A percentile compares a stretch with the other conserved stretches of the same genome.
Conservation (phyloP, 2,797 vertebrate species). For the Periophthalmus magnuspinnatus region DNA sequence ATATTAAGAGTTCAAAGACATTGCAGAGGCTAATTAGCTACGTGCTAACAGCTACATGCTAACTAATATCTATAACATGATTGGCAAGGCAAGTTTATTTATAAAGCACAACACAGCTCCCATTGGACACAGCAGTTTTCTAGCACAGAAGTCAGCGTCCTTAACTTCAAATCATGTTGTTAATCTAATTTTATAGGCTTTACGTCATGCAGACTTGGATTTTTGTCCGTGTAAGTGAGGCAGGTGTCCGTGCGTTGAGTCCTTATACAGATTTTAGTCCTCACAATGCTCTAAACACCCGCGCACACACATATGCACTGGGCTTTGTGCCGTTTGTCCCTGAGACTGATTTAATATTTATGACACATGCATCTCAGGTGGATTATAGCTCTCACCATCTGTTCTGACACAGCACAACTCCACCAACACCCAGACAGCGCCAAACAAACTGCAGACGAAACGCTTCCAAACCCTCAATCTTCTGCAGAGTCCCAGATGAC, state of each 20-base stretch:
- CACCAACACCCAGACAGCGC: constrained; percentile 23
- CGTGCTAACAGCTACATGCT: no score
- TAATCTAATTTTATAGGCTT: background rate
- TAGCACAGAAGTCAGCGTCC: no score
- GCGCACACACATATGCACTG: constrained; percentile 16
- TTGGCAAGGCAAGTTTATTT: no score
- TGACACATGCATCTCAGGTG: constrained; percentile 28
- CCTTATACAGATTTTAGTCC: constrained; percentile 19
- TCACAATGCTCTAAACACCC: background rate
- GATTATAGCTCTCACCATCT: constrained; percentile 36
- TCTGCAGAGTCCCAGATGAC: constrained; percentile 9
- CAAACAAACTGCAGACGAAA: constrained; percentile 13
- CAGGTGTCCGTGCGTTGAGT: constrained; percentile 2
- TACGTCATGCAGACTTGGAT: background rate
- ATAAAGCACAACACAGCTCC: no score
- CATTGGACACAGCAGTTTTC: no score
- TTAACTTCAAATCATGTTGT: no score
- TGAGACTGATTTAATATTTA: constrained; percentile 38
- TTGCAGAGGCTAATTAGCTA: no score
- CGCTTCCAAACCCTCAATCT: background rate
- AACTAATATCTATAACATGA: no score
- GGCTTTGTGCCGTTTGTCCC: constrained; percentile 5
- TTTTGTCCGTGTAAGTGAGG: constrained; percentile 18
- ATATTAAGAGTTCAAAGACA: no score
- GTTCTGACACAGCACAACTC: constrained; percentile 21